phyloP scores from a whole-genome alignment of 2,113 vertebrate species.

The Genyomyrus donnyi region DNA sequence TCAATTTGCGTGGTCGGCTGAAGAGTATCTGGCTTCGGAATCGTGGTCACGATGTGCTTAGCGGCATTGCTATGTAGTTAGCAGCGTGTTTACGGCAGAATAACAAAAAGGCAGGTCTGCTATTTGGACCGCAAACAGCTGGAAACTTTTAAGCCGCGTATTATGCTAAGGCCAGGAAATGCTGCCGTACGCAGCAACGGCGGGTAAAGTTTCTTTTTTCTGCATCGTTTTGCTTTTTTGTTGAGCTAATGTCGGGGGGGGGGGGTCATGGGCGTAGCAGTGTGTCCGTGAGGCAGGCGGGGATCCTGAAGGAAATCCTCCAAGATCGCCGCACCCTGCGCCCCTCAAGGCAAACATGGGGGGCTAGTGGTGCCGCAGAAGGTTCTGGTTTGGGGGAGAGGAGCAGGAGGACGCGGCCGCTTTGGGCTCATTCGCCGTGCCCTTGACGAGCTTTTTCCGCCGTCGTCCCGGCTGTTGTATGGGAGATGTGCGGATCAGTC shows the following conservation, averaged over 20 bases:
- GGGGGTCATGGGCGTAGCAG: conserved; percentile 57
- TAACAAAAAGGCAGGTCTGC: background rate
- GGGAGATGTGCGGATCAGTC: background rate
- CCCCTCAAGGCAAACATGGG: background rate
- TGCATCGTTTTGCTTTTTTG: background rate
- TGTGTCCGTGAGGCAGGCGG: conserved; percentile 22
- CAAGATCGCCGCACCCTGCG: background rate
- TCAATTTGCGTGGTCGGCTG: background rate
- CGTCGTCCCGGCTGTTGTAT: background rate
- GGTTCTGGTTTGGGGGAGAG: background rate
- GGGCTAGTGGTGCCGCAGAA: background rate
- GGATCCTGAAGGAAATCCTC: background rate
- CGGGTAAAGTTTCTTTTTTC: background rate
- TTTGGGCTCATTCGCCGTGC: background rate
- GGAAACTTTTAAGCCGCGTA: background rate
- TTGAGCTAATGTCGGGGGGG: conserved; percentile 36
- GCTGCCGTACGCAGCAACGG: background rate
- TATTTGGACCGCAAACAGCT: background rate
- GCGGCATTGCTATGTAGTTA: background rate
- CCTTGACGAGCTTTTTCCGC: background rate
- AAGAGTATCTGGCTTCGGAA: background rate
- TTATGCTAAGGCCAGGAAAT: background rate
- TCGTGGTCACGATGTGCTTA: background rate
- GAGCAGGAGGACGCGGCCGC: background rate
- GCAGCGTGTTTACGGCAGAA: background rate